phyloP scores from a whole-genome alignment of 1,140 invertebrate genomes.

The Sycophila sp. region DNA sequence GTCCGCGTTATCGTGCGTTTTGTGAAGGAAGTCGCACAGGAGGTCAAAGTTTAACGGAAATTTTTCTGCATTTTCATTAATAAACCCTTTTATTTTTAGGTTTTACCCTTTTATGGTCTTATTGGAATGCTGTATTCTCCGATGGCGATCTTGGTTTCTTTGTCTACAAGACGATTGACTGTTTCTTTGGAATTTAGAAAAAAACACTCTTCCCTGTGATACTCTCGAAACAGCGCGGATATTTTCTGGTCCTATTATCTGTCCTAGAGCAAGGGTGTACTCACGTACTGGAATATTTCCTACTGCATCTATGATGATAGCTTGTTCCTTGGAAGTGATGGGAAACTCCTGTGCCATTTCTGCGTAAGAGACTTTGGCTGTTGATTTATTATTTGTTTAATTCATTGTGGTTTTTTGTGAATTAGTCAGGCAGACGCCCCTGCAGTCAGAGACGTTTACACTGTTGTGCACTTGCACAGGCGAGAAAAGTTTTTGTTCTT shows the following conservation, averaged over 20 bases:
- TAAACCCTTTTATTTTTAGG: too few species aligned
- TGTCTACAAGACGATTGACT: too few species aligned
- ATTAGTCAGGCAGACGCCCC: background rate
- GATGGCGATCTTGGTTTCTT: too few species aligned
- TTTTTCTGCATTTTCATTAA: background rate
- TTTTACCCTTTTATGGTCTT: too few species aligned
- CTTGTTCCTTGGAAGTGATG: background rate
- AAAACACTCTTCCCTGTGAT: background rate
- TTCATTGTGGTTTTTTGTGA: background rate
- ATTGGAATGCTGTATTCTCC: too few species aligned
- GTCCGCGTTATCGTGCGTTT: background rate
- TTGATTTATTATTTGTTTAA: background rate
- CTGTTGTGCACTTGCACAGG: background rate
- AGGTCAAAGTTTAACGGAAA: background rate
- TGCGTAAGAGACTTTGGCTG: background rate
- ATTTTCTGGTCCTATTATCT: background rate
- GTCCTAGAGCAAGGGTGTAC: background rate
- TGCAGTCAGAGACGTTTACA: background rate
- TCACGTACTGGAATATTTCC: background rate
- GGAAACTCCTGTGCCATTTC: background rate
- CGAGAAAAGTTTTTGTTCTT: background rate
- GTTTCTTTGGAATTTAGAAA: too few species aligned
- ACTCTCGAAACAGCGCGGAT: background rate
- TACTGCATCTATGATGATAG: background rate
- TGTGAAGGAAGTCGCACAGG: background rate